These are phyloP conservation scores for Sturnira hondurensis DNA, from an alignment of 2,113 vertebrate species.

Conservation along the genomic window DNA sequence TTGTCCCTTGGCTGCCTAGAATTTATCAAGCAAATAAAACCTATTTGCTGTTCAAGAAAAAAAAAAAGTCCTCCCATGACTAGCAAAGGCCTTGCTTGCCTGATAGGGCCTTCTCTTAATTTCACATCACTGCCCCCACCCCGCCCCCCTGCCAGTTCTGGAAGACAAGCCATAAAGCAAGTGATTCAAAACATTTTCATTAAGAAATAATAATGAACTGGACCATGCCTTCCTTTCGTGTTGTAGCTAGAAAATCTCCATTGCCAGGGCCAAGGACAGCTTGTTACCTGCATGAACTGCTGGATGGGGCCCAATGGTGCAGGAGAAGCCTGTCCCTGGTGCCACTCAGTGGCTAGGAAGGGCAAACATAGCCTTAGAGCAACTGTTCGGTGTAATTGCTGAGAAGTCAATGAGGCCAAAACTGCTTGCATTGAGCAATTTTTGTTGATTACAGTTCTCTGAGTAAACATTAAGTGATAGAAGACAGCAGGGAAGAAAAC, in stretches of 20 bases:
- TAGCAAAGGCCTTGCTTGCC: background rate
- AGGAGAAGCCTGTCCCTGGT: background rate
- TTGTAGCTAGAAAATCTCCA: background rate
- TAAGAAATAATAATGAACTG: constrained; percentile 24
- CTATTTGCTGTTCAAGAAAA: background rate
- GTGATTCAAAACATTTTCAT: constrained; percentile 45
- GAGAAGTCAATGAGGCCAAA: background rate
- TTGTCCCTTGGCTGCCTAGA: background rate
- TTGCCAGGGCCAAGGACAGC: background rate
- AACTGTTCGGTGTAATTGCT: background rate
- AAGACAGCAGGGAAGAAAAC: background rate
- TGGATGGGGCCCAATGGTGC: background rate
- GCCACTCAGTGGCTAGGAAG: background rate
- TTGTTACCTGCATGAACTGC: background rate
- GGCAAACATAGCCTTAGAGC: background rate
- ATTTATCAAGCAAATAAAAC: background rate
- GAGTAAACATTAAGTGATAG: constrained; percentile 22
- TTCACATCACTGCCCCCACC: background rate
- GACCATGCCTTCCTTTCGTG: constrained; percentile 25
- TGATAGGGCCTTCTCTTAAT: background rate
- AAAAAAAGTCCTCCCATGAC: background rate
- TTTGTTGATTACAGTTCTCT: constrained; percentile 20
- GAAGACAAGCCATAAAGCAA: background rate
- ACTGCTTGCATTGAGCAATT: background rate
- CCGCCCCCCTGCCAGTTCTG: too few species aligned